phyloP scores from a whole-genome alignment of 2,797 vertebrate species.

The Centropyge bicolor region DNA sequence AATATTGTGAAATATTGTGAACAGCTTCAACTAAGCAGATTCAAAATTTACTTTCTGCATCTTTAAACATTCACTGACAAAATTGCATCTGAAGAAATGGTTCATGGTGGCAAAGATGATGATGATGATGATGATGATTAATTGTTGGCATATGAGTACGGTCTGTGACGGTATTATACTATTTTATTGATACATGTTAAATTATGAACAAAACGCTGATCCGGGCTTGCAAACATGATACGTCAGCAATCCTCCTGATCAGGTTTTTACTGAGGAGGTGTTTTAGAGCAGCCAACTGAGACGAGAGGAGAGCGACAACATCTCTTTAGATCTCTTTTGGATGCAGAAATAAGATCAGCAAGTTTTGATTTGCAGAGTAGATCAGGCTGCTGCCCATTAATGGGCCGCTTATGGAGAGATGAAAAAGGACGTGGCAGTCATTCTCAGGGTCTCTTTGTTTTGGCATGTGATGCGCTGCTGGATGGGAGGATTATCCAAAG shows the following conservation, averaged over 20 bases:
- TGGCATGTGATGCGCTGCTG: slow-evolving; percentile 76
- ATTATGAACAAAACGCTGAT: neutral
- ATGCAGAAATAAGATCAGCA: slow-evolving; percentile 72
- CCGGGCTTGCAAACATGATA: slow-evolving; percentile 23
- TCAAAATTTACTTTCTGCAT: no score
- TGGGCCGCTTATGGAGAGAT: slow-evolving; percentile 70
- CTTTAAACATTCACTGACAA: neutral
- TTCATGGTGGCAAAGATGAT: neutral
- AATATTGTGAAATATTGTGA: neutral
- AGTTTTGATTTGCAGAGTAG: slow-evolving; percentile 74
- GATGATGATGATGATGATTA: neutral
- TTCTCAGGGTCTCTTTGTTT: slow-evolving; percentile 82
- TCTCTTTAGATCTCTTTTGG: slow-evolving; percentile 59
- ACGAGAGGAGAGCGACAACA: slow-evolving; percentile 1
- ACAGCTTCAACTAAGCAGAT: neutral
- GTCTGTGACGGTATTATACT: neutral
- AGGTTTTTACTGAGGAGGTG: slow-evolving; percentile 20
- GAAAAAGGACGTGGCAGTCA: slow-evolving; percentile 68
- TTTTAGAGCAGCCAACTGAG: slow-evolving; percentile 19
- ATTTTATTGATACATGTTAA: neutral
- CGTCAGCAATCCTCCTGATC: slow-evolving; percentile 4
- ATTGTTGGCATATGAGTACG: no score
- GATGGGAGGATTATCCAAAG: slow-evolving; percentile 83
- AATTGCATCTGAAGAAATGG: neutral
- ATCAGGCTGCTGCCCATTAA: slow-evolving; percentile 69